phyloP scores from a whole-genome alignment of 2,113 vertebrate species.

The Psammodynastes pulverulentus region DNA sequence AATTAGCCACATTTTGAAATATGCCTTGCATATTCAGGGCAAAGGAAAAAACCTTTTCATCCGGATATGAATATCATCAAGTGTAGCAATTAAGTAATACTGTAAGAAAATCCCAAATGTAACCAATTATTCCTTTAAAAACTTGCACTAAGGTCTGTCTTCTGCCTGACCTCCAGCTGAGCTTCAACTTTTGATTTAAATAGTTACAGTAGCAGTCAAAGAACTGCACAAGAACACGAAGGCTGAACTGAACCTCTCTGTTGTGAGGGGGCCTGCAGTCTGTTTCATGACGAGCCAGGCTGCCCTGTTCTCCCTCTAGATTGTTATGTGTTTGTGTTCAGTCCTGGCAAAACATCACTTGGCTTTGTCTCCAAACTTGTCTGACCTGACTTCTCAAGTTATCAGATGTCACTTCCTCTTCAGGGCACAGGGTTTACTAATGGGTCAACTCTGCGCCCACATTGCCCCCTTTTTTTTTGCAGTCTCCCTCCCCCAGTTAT shows the following conservation, averaged over 20 bases:
- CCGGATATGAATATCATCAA: neutral
- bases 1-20: neutral
- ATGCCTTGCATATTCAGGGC: too few relatives aligned
- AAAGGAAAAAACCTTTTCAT: neutral
- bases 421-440: neutral
- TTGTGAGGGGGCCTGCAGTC: neutral
- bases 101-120: neutral
- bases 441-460: neutral
- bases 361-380: neutral
- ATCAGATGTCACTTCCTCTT: neutral
- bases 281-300: neutral
- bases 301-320: neutral
- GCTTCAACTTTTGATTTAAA: neutral
- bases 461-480: neutral
- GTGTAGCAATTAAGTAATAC: neutral
- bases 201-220: neutral
- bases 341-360: neutral
- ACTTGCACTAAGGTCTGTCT: too few relatives aligned
- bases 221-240: neutral
- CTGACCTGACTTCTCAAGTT: neutral
- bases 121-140: neutral
- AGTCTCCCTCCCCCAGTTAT: constrained; percentile 17
- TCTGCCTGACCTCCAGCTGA: neutral
- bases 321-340: neutral
- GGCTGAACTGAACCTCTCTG: neutral